Evolutionary conservation across 2,888 invertebrate genomes (phyloP).

Genomic region (Venustoraphidia nigricollis): DNA sequence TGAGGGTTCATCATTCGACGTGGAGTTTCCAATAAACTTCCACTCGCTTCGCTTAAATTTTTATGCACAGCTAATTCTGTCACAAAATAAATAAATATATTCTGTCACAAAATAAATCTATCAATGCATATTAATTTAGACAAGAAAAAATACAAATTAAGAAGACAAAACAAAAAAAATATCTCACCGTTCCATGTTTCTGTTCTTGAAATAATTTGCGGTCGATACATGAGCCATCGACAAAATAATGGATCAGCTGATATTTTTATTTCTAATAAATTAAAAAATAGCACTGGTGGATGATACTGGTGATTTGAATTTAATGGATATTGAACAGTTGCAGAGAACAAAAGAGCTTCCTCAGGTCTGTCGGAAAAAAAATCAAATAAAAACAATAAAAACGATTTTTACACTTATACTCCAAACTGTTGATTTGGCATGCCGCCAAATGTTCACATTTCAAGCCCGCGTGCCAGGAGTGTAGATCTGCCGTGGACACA

Average conservation of each 20-base stretch:
- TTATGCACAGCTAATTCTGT: slow-evolving; percentile 11
- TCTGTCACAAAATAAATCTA: slow-evolving; percentile 10
- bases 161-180: neutral
- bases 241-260: slow-evolving; percentile 48
- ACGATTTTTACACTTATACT: too few relatives aligned
- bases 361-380: slow-evolving; percentile 10
- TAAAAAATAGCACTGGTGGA: slow-evolving; percentile 32
- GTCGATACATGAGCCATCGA: slow-evolving; percentile 44
- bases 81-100: slow-evolving; percentile 8
- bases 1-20: slow-evolving; percentile 29
- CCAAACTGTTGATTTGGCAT: too few relatives aligned
- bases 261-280: slow-evolving; percentile 32
- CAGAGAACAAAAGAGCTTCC: slow-evolving; percentile 24
- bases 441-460: too few relatives aligned
- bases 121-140: neutral
- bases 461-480: too few relatives aligned
- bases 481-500: too few relatives aligned
- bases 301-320: slow-evolving; percentile 26
- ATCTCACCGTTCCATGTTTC: neutral
- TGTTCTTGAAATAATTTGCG: slow-evolving; percentile 8
- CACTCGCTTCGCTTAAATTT: slow-evolving; percentile 17
- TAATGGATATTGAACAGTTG: slow-evolving; percentile 29
- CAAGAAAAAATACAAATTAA: neutral
- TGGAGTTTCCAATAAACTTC: slow-evolving; percentile 24
- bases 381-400: neutral